Percentiles rank a stretch among this genome's conserved stretches.
These are phyloP conservation scores for Anoplopoma fimbria DNA, from an alignment of 2,113 vertebrate species.

Conservation along the genomic window DNA sequence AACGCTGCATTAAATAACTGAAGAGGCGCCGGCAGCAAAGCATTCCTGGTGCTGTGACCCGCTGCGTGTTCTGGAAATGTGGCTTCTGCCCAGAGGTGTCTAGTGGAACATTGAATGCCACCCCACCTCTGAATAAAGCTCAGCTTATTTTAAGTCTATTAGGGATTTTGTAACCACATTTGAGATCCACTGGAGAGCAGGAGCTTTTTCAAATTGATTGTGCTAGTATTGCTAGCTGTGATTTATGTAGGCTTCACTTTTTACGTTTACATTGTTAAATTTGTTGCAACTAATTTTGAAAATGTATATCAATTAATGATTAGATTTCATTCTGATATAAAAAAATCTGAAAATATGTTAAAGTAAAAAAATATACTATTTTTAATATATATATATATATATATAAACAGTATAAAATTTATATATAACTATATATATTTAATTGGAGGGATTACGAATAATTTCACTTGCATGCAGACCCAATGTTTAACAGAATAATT, in stretches of 20 bases:
- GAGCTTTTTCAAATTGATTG: background rate
- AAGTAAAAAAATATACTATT: background rate
- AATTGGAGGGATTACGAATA: background rate
- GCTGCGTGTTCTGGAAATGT: slow-evolving; percentile 52
- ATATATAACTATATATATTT: background rate
- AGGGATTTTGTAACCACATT: background rate
- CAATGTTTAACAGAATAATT: background rate
- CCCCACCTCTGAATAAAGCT: background rate
- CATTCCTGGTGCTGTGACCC: slow-evolving; percentile 27
- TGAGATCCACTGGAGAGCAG: background rate
- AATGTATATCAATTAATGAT: background rate
- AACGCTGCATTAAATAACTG: slow-evolving; percentile 76
- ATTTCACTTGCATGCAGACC: background rate
- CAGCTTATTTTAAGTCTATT: background rate
- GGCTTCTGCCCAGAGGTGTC: background rate
- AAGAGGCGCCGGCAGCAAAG: slow-evolving; percentile 16
- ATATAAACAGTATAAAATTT: background rate
- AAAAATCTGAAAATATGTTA: too few species aligned
- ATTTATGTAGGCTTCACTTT: background rate
- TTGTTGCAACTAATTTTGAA: background rate
- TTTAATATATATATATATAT: too few species aligned
- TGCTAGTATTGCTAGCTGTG: background rate
- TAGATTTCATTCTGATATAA: too few species aligned
- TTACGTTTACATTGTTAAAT: too few species aligned
- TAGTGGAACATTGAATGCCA: background rate